These are phyloP conservation scores for Amphilophus citrinellus DNA, from an alignment of 2,113 vertebrate genomes.

Conservation along the genomic window DNA sequence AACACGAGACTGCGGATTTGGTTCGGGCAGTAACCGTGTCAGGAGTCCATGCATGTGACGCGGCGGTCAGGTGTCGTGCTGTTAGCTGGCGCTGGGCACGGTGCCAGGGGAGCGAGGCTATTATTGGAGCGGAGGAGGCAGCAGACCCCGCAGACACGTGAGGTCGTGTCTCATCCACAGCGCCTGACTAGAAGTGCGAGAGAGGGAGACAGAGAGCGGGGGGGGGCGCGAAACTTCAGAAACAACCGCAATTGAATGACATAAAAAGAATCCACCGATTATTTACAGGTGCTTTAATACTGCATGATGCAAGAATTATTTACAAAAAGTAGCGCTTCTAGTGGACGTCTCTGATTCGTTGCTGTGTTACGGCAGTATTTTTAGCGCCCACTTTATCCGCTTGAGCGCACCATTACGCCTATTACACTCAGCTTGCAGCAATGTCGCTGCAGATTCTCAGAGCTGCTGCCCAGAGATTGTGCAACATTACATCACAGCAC, in stretches of 20 bases:
- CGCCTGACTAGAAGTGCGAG: slow-evolving; percentile 66
- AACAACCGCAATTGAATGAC: neutral
- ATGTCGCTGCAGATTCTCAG: slow-evolving; percentile 39
- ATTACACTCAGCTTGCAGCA: slow-evolving; percentile 44
- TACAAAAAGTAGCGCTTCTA: neutral
- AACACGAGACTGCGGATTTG: slow-evolving; percentile 79
- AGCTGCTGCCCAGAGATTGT: slow-evolving; percentile 42
- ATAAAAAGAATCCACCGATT: neutral
- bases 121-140: slow-evolving; percentile 82
- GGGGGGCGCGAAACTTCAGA: neutral
- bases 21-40: slow-evolving; percentile 74
- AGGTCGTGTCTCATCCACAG: slow-evolving; percentile 75
- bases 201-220: neutral
- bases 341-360: slow-evolving; percentile 35
- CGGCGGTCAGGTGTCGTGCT: slow-evolving; percentile 82
- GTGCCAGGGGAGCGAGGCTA: slow-evolving; percentile 78
- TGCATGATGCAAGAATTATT: slow-evolving; percentile 14
- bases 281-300: neutral
- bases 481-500: slow-evolving; percentile 60
- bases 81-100: slow-evolving; percentile 72
- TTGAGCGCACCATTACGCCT: slow-evolving; percentile 45
- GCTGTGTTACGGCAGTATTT: slow-evolving; percentile 68
- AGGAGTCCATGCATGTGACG: slow-evolving; percentile 84
- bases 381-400: slow-evolving; percentile 62
- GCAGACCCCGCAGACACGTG: slow-evolving; percentile 80